Percentiles rank a stretch among this genome's conserved stretches.
phyloP scores from a whole-genome alignment of 2,113 vertebrate genomes.

The Aegotheles bennettii region DNA sequence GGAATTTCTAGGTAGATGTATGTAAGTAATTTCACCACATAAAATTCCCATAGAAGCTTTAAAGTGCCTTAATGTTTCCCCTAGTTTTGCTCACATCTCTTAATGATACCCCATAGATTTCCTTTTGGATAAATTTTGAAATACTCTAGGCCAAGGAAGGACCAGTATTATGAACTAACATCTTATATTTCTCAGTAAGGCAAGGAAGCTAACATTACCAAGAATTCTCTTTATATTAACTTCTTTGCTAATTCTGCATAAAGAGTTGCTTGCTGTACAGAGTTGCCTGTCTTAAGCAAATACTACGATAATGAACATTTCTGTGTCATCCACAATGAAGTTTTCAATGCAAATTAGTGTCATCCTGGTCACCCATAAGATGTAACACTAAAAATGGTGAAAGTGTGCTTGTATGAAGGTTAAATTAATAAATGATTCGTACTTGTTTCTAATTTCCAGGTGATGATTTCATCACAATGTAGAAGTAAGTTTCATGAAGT shows the following conservation, averaged over 20 bases:
- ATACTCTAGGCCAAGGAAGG: neutral
- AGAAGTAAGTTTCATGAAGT: neutral
- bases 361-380: neutral
- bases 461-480: neutral
- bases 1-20: slow-evolving; percentile 18
- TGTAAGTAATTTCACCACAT: slow-evolving; percentile 38
- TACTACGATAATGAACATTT: neutral
- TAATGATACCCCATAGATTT: neutral
- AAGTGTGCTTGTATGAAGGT: neutral
- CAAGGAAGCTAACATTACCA: neutral
- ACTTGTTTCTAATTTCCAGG: neutral
- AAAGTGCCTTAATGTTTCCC: slow-evolving; percentile 2
- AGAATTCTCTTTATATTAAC: neutral
- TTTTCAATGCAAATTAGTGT: neutral
- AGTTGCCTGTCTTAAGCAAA: neutral
- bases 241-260: neutral
- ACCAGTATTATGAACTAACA: neutral
- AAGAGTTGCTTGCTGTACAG: neutral
- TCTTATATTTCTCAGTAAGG: neutral
- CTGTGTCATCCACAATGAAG: neutral
- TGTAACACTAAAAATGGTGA: neutral
- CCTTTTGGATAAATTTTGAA: neutral
- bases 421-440: neutral
- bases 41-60: slow-evolving; percentile 50
- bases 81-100: neutral